Evolutionary conservation across 2,797 vertebrate species (phyloP), one percentile per base, ranked within the genome.

Genomic region (Eurystomus glaucurus): DNA sequence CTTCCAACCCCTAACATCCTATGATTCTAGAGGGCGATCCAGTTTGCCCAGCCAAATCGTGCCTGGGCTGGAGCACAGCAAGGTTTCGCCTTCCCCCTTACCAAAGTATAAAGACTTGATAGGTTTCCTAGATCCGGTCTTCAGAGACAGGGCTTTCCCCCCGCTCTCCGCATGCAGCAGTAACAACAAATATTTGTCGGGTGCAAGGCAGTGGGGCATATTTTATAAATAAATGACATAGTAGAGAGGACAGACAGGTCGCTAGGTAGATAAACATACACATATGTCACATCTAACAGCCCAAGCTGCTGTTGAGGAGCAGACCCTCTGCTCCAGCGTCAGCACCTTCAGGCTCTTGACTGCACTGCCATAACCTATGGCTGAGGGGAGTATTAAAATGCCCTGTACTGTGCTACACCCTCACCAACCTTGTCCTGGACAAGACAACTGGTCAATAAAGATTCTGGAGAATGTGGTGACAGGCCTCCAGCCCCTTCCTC

Each of bases 351-450:
- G 62, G 15, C 45, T 52, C 46, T 51, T 35, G 41, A 41, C 54
- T 1, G 4, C 8, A 1, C 33, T 57, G 43, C 33, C 8, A 2
- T 54, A 33, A 17, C 35, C 48, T 76, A 7, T 31, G 26, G 60
- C 58, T 52, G 6, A 19, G 57, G 39, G 10, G 13, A 45, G 48
- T 29, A 39, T 14, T 29, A 13, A 25, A 46, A 45, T 7, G n/a
- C 20, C 39, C 18, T 5, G 3, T 20, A 31, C 52, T 16, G 28
- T 45, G 13, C 51, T 75, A 33, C n/a, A 29, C 26, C 29, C 45
- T 75, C 50, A 51, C 9, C 45, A 19, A 3, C 37, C 2, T 0
- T 10, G 23, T 52, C 35, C 48, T 8, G 8, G 33, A 28, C 29
- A 50, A 50, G 50, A 50, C 33, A 62, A 46, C 13, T 21, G 18